Percentiles rank a stretch among this genome's conserved stretches.
Conservation (phyloP, 2,888 invertebrate genomes). For the Dioctria linearis region DNA sequence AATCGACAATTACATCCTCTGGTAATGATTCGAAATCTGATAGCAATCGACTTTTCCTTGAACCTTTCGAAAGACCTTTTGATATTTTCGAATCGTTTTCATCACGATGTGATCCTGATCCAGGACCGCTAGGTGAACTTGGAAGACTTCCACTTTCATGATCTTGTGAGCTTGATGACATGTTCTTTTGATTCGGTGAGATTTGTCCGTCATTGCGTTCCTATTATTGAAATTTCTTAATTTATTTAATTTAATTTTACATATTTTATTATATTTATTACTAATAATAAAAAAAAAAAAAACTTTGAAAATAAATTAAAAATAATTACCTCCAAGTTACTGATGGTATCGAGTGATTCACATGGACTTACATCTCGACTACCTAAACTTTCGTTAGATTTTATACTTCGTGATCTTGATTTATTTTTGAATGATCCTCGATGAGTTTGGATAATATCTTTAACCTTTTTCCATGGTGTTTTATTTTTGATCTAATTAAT, state of each 20-base stretch:
- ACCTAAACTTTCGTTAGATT: constrained; percentile 58
- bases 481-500: constrained; percentile 72
- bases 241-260: background rate
- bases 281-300: no score
- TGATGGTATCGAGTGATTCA: constrained; percentile 58
- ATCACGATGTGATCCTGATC: constrained; percentile 33
- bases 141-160: constrained; percentile 29
- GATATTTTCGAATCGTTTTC: constrained; percentile 57
- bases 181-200: constrained; percentile 54
- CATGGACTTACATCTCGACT: constrained; percentile 61
- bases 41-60: constrained; percentile 60
- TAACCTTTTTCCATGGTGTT: constrained; percentile 85
- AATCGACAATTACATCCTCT: constrained; percentile 68
- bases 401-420: constrained; percentile 59
- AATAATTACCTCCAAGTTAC: constrained; percentile 53
- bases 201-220: constrained; percentile 52
- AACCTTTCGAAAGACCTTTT: constrained; percentile 57
- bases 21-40: constrained; percentile 69
- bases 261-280: no score
- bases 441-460: constrained; percentile 81
- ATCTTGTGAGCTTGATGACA: constrained; percentile 32
- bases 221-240: constrained; percentile 19
- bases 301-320: no score
- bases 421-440: constrained; percentile 59
- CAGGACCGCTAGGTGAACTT: constrained; percentile 54